These are phyloP conservation scores for Macroramphosus scolopax DNA, from an alignment of 2,797 vertebrate genomes.

Conservation along the genomic window DNA sequence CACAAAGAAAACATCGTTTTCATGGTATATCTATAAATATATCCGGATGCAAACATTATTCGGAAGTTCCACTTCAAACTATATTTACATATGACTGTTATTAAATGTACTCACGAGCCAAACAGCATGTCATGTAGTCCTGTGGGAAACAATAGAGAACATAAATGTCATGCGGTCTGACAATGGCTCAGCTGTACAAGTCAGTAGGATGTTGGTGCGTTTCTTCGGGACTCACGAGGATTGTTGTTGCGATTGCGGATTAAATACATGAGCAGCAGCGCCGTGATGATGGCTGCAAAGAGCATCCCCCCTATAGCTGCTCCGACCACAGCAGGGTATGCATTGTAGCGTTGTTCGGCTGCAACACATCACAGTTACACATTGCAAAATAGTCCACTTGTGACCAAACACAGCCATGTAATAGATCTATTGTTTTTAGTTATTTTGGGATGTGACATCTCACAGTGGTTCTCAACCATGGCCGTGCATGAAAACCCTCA, in stretches of 20 bases:
- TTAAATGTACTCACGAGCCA: slow-evolving; percentile 78
- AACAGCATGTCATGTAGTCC: slow-evolving; percentile 87
- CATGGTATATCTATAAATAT: background rate
- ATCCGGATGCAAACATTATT: background rate
- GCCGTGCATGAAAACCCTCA: no score
- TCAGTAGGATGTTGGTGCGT: background rate
- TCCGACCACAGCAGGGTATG: slow-evolving; percentile 85
- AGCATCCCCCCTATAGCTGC: slow-evolving; percentile 86
- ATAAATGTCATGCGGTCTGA: background rate
- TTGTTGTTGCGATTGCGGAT: slow-evolving; percentile 82
- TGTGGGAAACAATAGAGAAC: slow-evolving; percentile 45
- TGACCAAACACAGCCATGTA: slow-evolving; percentile 15
- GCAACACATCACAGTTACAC: slow-evolving; percentile 75
- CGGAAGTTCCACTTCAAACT: no score
- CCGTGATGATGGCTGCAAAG: slow-evolving; percentile 74
- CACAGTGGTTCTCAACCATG: slow-evolving; percentile 40
- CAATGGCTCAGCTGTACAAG: background rate
- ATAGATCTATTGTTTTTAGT: background rate
- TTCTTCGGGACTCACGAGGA: slow-evolving; percentile 78
- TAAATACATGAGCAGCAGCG: slow-evolving; percentile 81
- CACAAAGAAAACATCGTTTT: slow-evolving; percentile 3
- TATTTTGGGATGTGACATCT: background rate
- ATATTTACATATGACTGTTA: no score
- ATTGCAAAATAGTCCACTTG: slow-evolving; percentile 53
- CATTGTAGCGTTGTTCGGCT: slow-evolving; percentile 83